Evolutionary conservation across 2,888 invertebrate species (phyloP).

Genomic region (Athalia cordata): DNA sequence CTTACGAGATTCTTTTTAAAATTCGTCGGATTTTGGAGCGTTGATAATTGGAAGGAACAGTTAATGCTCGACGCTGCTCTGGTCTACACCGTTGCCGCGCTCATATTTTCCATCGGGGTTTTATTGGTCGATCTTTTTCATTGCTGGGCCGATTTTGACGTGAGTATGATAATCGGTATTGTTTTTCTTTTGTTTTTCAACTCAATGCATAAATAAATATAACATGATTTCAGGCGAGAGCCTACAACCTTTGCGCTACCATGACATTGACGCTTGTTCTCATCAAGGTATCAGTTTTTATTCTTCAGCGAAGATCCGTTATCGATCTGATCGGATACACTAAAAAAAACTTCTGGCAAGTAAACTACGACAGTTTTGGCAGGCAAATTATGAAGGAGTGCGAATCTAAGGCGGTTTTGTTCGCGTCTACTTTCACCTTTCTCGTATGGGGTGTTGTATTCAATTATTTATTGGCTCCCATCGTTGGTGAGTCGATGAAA

Average conservation of each 20-base stretch:
- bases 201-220: neutral
- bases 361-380: constrained; percentile 51
- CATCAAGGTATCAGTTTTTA: constrained; percentile 51
- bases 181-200: neutral
- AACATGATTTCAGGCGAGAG: constrained; percentile 51
- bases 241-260: constrained; percentile 50
- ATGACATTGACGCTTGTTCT: constrained; percentile 52
- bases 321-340: constrained; percentile 51
- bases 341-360: constrained; percentile 54
- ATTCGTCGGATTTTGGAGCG: constrained; percentile 56
- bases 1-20: constrained; percentile 55
- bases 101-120: constrained; percentile 47
- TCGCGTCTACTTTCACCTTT: constrained; percentile 48
- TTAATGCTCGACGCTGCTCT: constrained; percentile 45
- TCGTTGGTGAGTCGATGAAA: constrained; percentile 51
- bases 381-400: constrained; percentile 49
- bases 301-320: constrained; percentile 48
- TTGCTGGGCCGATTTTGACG: constrained; percentile 53
- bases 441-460: constrained; percentile 50
- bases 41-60: constrained; percentile 47
- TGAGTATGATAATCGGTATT: constrained; percentile 47
- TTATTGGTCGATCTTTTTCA: constrained; percentile 53
- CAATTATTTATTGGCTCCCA: constrained; percentile 52
- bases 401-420: constrained; percentile 50
- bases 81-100: constrained; percentile 49